phyloP scores from a whole-genome alignment of 2,888 invertebrate genomes.

The Vesta saturnalis region DNA sequence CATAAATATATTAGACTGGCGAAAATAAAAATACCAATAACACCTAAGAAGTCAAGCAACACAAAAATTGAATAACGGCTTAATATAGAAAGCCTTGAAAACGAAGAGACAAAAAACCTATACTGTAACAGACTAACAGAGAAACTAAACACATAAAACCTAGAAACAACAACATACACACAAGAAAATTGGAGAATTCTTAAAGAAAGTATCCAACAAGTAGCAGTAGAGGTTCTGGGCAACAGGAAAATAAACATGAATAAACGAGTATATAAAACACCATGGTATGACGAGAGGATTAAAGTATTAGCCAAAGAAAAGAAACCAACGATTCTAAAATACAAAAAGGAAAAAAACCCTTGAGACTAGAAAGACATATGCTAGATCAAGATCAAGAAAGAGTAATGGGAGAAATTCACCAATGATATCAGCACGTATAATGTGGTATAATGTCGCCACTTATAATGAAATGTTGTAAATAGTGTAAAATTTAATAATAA shows the following conservation, averaged over 20 bases:
- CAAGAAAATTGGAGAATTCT: background rate
- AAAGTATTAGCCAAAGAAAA: background rate
- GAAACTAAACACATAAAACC: no score
- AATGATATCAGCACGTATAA: background rate
- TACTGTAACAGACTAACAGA: background rate
- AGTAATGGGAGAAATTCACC: background rate
- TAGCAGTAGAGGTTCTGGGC: background rate
- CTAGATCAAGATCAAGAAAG: background rate
- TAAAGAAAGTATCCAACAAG: background rate
- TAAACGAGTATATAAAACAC: slow-evolving; percentile 3
- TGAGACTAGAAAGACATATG: background rate
- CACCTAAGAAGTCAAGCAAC: background rate
- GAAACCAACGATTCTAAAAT: background rate
- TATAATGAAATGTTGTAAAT: no score
- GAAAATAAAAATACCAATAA: background rate
- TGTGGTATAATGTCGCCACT: no score
- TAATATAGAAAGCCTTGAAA: background rate
- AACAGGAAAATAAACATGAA: background rate
- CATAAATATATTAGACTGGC: no score
- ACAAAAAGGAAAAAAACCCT: background rate
- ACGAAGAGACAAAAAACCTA: background rate
- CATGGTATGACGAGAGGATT: background rate
- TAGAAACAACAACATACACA: background rate
- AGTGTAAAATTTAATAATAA: no score
- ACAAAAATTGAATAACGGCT: background rate